Base-by-base conservation (phyloP, 1,140 invertebrate genomes). In the Atta texana region DNA sequence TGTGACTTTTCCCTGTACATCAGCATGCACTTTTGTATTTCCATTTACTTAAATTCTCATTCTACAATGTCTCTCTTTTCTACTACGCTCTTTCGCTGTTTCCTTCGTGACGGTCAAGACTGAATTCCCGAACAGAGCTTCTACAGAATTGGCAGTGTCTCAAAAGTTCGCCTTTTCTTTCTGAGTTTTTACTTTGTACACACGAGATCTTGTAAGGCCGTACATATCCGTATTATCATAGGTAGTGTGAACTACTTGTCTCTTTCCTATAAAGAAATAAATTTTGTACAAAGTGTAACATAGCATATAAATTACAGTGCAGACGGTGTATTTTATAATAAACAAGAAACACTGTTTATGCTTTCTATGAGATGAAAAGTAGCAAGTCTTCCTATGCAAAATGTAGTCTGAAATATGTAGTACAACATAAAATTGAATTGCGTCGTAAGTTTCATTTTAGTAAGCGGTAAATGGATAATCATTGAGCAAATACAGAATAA, bases 131-230 rank as follows among this genome's bases (percentile, higher is more conserved):
- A 89, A 87, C 72, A 68, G 55, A 66, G 85, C 69, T 72, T 82
- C 64, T 87, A 80, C 21, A 78, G 82, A 77, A 92, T 92, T 93
- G 93, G 92, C 92, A 93, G 74, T 88, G 87, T 92, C 88, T 93
- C 92, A 93, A 93, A 90, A 91, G 71, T 80, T 89, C 39, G 49
- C 39, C 66, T 72, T 81, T 66, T 44, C 68, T 28, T 49, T 51
- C 16, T 69, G 10, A 63, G 24, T 76, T 87, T 63, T 55, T 77
- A 68, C 55, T 76, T 68, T 86, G 57, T 74, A 55, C 49, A 55
- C 6, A 14, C 8, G 39, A 85, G n/a, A 57, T 69, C 74, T 66
- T 31, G 31, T 59, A 44, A 61, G 21, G 39, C 5, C 80, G 28
- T 53, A 61, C 57, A 39, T 77, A 77, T 24, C 12, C 24, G 53